Evolutionary conservation across 2,113 vertebrate species (phyloP).

Genomic region (Cygnus buccinator): DNA sequence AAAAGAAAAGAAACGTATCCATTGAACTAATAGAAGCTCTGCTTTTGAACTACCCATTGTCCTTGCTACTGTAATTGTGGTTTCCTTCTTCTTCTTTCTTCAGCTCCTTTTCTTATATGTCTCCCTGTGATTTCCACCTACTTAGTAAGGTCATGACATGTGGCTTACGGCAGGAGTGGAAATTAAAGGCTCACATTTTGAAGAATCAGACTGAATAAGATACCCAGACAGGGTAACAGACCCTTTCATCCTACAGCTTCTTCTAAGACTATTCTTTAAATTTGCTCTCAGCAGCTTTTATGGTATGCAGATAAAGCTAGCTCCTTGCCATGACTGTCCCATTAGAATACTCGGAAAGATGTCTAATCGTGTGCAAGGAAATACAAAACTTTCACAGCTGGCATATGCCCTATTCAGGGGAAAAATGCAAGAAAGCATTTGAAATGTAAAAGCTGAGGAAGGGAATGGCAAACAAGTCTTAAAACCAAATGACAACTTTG

Average conservation of each 20-base stretch:
- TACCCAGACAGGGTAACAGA: neutral
- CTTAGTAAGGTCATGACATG: constrained; percentile 28
- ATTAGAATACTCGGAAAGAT: neutral
- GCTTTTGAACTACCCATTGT: constrained; percentile 15
- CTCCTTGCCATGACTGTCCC: neutral
- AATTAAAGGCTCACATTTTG: constrained; percentile 34
- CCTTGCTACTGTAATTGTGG: neutral
- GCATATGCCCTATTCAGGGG: neutral
- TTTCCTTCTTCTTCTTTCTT: constrained; percentile 13
- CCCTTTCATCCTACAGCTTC: neutral
- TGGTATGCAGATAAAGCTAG: neutral
- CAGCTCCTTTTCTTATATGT: constrained; percentile 36
- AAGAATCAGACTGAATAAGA: constrained; percentile 26
- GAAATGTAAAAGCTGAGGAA: neutral
- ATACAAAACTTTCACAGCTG: neutral
- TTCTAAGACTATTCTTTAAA: neutral
- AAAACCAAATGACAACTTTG: neutral
- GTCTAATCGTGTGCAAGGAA: neutral
- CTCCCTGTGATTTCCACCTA: constrained; percentile 21
- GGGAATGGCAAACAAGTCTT: neutral
- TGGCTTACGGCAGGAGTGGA: neutral
- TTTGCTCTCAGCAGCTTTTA: constrained; percentile 1
- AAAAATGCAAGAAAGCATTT: neutral
- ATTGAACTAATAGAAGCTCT: neutral
- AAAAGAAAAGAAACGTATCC: neutral